Conservation (phyloP, 37 sponge, comb jelly and placozoan genomes). For the Crambe crambe region DNA sequence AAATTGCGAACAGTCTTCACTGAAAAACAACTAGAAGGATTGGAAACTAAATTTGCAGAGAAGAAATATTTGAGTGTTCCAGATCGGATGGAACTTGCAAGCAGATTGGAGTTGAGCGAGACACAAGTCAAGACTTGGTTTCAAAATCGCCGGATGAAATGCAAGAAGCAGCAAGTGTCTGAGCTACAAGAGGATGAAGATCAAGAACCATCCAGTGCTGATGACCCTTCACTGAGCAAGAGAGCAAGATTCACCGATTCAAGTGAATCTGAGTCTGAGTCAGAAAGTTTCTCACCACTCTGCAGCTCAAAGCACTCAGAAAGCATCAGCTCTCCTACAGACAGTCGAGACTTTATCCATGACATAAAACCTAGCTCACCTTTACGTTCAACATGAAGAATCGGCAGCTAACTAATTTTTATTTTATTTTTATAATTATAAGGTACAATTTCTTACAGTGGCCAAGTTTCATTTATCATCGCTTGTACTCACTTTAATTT, state of each 20-base stretch:
- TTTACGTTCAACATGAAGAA: not conserved
- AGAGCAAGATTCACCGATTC: conserved; percentile 12
- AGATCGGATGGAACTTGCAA: conserved; percentile 89
- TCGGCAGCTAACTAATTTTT: too few species aligned
- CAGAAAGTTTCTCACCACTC: not conserved
- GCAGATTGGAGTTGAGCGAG: conserved; percentile 85
- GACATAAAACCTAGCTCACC: not conserved
- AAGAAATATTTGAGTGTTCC: conserved; percentile 96
- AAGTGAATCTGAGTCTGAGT: conserved; percentile 26
- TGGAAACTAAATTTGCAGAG: conserved; percentile 88
- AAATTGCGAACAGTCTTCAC: conserved; percentile 95
- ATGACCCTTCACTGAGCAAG: conserved; percentile 20
- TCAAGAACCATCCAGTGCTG: not conserved
- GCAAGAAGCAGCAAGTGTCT: conserved; percentile 79
- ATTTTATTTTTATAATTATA: too few species aligned
- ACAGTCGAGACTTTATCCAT: not conserved
- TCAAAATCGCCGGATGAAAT: conserved; percentile 94
- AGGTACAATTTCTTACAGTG: too few species aligned
- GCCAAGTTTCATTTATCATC: too few species aligned
- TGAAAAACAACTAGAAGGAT: conserved; percentile 89
- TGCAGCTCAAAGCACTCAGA: not conserved
- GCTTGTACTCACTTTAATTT: too few species aligned
- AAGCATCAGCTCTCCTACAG: not conserved
- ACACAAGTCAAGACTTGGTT: conserved; percentile 98
- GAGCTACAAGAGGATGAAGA: conserved; percentile 13